phyloP scores from a whole-genome alignment of 1,140 invertebrate species.

The Neelides sp. region DNA sequence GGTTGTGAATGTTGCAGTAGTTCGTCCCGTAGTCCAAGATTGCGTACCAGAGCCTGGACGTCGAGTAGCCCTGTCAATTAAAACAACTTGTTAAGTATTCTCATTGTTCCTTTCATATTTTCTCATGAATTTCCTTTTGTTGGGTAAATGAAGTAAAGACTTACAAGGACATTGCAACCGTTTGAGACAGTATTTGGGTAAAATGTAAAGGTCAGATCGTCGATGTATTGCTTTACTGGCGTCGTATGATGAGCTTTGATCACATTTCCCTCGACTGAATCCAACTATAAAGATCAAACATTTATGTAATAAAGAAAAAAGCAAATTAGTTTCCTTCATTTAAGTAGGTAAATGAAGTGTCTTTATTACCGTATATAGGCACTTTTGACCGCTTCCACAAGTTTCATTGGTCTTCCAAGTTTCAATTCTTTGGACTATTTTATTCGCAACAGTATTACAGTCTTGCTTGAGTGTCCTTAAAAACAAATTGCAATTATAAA shows the following conservation, averaged over 20 bases:
- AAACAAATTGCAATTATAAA: not conserved
- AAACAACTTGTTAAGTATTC: not conserved
- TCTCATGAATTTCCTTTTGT: not conserved
- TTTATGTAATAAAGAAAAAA: conserved; percentile 1
- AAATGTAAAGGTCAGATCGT: conserved; percentile 38
- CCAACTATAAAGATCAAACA: conserved; percentile 20
- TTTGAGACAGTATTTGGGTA: conserved; percentile 16
- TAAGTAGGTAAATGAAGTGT: not conserved
- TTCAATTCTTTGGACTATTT: conserved; percentile 32
- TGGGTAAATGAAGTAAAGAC: not conserved
- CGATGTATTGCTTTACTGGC: conserved; percentile 36
- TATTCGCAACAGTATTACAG: conserved; percentile 14
- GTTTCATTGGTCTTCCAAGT: conserved; percentile 32
- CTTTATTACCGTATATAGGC: conserved; percentile 34
- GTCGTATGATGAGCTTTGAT: conserved; percentile 37
- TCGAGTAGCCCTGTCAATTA: conserved; percentile 36
- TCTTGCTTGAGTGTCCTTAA: conserved; percentile 22
- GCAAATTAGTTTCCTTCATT: not conserved
- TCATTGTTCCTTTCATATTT: not conserved
- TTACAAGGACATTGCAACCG: conserved; percentile 36
- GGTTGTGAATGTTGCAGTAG: conserved; percentile 42
- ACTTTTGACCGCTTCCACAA: conserved; percentile 37
- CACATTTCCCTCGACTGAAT: conserved; percentile 24
- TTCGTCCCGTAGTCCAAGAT: conserved; percentile 42
- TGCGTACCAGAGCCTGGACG: conserved; percentile 39